phyloP scores from a whole-genome alignment of 1,140 invertebrate genomes.

The Drosophila willistoni region DNA sequence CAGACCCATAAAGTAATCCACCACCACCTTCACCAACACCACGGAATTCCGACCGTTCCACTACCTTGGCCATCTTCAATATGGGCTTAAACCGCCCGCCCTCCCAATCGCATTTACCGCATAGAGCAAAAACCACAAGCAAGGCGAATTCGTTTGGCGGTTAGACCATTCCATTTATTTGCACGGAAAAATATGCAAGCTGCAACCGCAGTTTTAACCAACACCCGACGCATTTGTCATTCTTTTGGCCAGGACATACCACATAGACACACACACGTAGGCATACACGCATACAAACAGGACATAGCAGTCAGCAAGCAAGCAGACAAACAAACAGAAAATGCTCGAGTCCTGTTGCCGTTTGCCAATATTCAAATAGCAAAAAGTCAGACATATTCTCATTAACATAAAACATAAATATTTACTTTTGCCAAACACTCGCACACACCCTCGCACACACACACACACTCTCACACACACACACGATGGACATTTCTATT shows the following conservation, averaged over 20 bases:
- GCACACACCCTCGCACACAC: constrained; percentile 40
- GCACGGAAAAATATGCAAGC: constrained; percentile 53
- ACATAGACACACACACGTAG: constrained; percentile 21
- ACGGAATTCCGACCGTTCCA: neutral
- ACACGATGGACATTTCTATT: constrained; percentile 65
- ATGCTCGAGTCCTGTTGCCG: constrained; percentile 55
- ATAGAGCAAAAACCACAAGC: constrained; percentile 49
- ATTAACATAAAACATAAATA: constrained; percentile 83
- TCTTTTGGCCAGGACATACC: constrained; percentile 44
- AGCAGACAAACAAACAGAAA: constrained; percentile 35
- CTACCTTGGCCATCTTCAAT: neutral
- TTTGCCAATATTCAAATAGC: constrained; percentile 80
- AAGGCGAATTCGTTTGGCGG: constrained; percentile 53
- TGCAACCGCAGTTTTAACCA: constrained; percentile 74
- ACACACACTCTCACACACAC: constrained; percentile 25
- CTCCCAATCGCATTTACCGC: constrained; percentile 17
- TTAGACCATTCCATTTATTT: constrained; percentile 27
- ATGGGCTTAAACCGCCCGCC: neutral
- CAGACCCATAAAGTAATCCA: constrained; percentile 56
- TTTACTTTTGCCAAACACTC: constrained; percentile 72
- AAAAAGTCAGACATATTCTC: constrained; percentile 82
- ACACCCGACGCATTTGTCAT: constrained; percentile 74
- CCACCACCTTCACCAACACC: constrained; percentile 12
- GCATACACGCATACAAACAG: neutral
- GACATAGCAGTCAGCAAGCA: constrained; percentile 21